Conservation (phyloP, 1,140 invertebrate genomes). For the Aporrectodea caliginosa region DNA sequence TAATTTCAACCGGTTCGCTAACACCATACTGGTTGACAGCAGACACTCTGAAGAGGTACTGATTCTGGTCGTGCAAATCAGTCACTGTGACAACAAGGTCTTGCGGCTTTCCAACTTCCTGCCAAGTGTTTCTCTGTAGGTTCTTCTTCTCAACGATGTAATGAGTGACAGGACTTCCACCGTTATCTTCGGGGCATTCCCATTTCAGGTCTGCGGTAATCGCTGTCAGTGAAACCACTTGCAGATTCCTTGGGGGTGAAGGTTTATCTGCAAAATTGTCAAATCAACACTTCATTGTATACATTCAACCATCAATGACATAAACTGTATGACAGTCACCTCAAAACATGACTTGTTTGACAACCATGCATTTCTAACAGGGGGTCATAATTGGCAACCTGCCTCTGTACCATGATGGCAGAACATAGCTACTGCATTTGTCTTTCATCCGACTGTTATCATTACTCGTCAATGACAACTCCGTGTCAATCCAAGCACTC, state of each 20-base stretch:
- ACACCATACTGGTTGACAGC: conserved; percentile 99
- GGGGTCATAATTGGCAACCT: neutral
- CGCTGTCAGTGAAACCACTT: conserved; percentile 84
- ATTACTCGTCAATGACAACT: too few species aligned
- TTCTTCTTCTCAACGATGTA: conserved; percentile 61
- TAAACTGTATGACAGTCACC: neutral
- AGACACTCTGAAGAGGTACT: conserved; percentile 93
- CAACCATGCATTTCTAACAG: too few species aligned
- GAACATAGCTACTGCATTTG: too few species aligned
- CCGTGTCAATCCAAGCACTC: too few species aligned
- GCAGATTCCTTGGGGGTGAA: conserved; percentile 84
- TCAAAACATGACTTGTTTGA: too few species aligned
- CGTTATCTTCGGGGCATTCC: conserved; percentile 82
- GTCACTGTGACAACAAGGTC: conserved; percentile 62
- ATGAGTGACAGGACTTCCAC: conserved; percentile 87
- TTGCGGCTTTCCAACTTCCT: conserved; percentile 13
- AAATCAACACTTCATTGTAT: neutral
- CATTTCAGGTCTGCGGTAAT: conserved; percentile 91
- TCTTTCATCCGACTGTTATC: too few species aligned
- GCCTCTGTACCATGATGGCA: too few species aligned
- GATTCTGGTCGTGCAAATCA: conserved; percentile 86
- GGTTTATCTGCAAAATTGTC: conserved; percentile 56
- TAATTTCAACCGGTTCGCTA: conserved; percentile 82
- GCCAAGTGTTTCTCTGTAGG: conserved; percentile 26
- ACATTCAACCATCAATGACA: neutral